Conservation (phyloP, 2,888 invertebrate genomes). For the Acrobasis suavella region DNA sequence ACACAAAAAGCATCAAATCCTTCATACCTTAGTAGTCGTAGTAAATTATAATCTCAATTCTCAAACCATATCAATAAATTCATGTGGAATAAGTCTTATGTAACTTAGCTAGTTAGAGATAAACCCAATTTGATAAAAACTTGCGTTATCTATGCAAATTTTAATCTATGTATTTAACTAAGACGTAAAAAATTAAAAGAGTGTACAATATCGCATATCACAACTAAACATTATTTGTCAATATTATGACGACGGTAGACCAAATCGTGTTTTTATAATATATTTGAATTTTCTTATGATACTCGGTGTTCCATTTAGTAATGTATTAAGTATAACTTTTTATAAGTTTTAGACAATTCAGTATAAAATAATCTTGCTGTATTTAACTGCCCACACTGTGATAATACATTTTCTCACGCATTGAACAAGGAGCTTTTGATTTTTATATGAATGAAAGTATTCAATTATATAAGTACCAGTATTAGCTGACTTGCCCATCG, state of each 20-base stretch:
- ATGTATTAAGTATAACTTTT: constrained; percentile 33
- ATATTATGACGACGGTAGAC: constrained; percentile 1
- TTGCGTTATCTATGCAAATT: constrained; percentile 10
- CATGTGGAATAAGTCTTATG: neutral
- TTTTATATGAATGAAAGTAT: constrained; percentile 41
- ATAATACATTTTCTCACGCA: constrained; percentile 59
- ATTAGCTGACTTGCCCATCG: constrained; percentile 49
- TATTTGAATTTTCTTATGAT: constrained; percentile 46
- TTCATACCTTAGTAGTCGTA: too few species aligned
- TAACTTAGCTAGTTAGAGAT: neutral
- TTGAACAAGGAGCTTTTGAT: constrained; percentile 49
- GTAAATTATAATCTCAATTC: too few species aligned
- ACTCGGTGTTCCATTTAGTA: constrained; percentile 43
- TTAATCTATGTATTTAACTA: constrained; percentile 26
- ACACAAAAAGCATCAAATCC: too few species aligned
- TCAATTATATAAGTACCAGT: constrained; percentile 45
- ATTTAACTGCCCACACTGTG: constrained; percentile 55
- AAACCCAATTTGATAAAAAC: neutral
- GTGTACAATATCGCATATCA: constrained; percentile 45
- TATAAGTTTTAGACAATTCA: constrained; percentile 34
- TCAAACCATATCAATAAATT: too few species aligned
- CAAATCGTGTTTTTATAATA: constrained; percentile 27
- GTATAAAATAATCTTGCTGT: constrained; percentile 39
- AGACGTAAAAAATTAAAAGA: constrained; percentile 26
- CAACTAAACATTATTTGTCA: constrained; percentile 40